Base-by-base conservation (phyloP, 2,797 vertebrate species). In the Falco naumanni region DNA sequence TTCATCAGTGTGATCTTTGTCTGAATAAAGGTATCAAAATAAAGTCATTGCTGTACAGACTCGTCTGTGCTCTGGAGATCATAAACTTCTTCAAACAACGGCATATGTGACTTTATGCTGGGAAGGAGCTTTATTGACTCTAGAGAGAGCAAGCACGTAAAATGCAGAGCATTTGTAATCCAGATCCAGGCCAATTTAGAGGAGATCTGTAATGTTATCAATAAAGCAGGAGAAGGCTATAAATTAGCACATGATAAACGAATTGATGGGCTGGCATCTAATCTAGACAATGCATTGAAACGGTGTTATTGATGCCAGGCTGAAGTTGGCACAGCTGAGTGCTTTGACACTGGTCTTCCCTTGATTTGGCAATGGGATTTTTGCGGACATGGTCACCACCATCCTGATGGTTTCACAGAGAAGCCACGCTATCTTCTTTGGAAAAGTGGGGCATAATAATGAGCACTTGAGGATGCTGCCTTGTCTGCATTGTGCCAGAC, bases 111-210 rank as follows among this genome's bases (percentile, higher is more conserved):
- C 57, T 47, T 77, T n/a, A 29, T 0, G 0, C 16, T 71, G 57
- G 21, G 50, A 45, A 79, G 56, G 34, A 69, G 37, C 41, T 89
- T 64, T 71, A 47, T 4, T 59, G 43, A 50, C 39, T 79, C 33
- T 26, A 12, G 66, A 79, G 43, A 33, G 34, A 82, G 21, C 0
- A 3, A 50, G 16, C 16, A n/a, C 0, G 0, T 43, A 43, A 70
- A n/a, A 33, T 26, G n/a, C n/a, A 59, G 41, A n/a, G 77, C 45
- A 28, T 60, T 85, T 33, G 33, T 89, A 47, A 82, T 72, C 22
- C 59, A 71, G 31, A 53, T 33, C 16, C 16, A 74, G 76, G 71
- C 45, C 29, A 45, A 1, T 25, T 75, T 25, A 63, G 24, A 70
- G 59, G 50, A 82, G 72, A 34, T 51, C 43, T 76, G 24, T 53